phyloP scores from a whole-genome alignment of 2,113 vertebrate species.

The Ameiurus melas region DNA sequence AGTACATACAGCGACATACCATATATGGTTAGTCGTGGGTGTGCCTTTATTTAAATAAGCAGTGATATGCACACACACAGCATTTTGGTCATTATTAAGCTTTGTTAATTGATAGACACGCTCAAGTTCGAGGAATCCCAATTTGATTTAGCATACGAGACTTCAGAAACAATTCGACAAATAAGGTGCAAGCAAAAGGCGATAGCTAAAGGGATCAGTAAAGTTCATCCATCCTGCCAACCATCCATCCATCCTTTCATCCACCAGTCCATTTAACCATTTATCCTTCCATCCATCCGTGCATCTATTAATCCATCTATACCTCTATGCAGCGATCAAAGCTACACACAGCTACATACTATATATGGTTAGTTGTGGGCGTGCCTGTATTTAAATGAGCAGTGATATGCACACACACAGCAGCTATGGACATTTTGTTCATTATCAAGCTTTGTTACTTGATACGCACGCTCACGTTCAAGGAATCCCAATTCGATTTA shows the following conservation, averaged over 20 bases:
- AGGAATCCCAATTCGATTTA: not conserved
- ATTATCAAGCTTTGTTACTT: not conserved
- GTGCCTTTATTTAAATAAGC: not conserved
- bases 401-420: not conserved
- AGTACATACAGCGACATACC: not conserved
- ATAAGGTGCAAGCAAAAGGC: not conserved
- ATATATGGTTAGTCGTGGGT: not conserved
- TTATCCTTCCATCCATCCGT: too few relatives aligned
- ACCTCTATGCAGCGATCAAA: too few relatives aligned
- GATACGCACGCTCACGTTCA: not conserved
- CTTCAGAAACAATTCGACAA: not conserved
- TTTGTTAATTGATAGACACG: not conserved
- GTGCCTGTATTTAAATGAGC: not conserved
- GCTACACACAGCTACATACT: not conserved
- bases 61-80: not conserved
- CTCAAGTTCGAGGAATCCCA: not conserved
- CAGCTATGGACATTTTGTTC: not conserved
- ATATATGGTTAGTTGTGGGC: not conserved
- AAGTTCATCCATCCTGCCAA: too few relatives aligned
- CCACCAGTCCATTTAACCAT: too few relatives aligned
- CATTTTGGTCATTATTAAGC: not conserved
- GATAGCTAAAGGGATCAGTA: too few relatives aligned
- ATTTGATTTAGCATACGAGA: not conserved
- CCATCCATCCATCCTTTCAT: too few relatives aligned
- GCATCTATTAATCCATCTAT: too few relatives aligned